Evolutionary conservation across 2,113 vertebrate species (phyloP), one percentile per base, ranked within the genome.

Genomic region (Crotalus tigris): DNA sequence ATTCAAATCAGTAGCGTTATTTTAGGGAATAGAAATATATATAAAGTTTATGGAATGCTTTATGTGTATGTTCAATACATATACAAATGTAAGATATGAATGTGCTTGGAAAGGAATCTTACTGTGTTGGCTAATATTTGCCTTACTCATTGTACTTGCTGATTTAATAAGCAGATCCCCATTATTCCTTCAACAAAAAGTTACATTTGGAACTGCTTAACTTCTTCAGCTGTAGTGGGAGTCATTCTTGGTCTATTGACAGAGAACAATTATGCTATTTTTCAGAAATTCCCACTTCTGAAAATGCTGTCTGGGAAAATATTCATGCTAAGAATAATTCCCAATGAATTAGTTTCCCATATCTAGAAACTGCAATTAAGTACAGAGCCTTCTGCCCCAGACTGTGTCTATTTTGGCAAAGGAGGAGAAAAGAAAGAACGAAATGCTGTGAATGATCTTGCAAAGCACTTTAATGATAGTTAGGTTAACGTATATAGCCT

Each of bases 271-370:
- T 94, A 29, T 46, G 75, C 39, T 57, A 85, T 15, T 53, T 39
- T 1, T 24, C 75, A 88, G 51, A 91, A 15, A 91, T 92, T n/a
- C 26, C 5, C 46, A 61, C 0, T 88, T 94, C 15, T n/a, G 3
- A 11, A 0, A 87, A 29, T 93, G 89, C 75, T 85, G 39, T 91
- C 86, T 17, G 44, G 87, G 17, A 91, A 94, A 94, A 21, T 12
- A 4, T 88, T 90, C 85, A 88, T 92, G 75, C 75, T 94, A 92
- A 94, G 93, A 95, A 90, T 89, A 94, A 90, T 23, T 93, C 54
- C 33, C 15, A 90, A 61, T 3, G 1, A 7, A 21, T 93, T 94
- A 26, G 85, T 87, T 39, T 1, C 69, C 89, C 9, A 54, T 85
- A 39, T 17, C 17, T 3, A 92, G 55, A 39, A 91, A 0, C 10